These are phyloP conservation scores for Sebastes schlegelii DNA, from an alignment of 2,113 vertebrate genomes.

Conservation along the genomic window DNA sequence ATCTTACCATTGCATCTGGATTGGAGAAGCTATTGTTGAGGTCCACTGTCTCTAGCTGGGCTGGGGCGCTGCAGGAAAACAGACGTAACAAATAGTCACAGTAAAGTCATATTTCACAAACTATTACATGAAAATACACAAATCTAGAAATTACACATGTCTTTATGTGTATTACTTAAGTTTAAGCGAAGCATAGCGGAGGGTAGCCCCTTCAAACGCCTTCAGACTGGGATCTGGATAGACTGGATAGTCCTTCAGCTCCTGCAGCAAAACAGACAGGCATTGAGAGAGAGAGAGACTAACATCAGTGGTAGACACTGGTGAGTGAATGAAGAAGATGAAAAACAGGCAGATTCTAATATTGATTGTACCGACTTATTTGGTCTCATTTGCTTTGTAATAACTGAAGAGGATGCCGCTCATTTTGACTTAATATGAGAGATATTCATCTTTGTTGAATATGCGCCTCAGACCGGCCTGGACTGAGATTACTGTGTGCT, in stretches of 20 bases:
- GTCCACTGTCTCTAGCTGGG: slow-evolving; percentile 93
- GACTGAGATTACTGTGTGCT: not conserved
- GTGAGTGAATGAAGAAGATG: not conserved
- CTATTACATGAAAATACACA: not conserved
- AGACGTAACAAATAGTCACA: not conserved
- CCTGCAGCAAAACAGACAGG: slow-evolving; percentile 79
- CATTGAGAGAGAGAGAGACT: not conserved
- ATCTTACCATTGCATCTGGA: slow-evolving; percentile 91
- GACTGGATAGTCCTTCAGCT: slow-evolving; percentile 93
- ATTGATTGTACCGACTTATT: not conserved
- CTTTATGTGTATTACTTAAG: slow-evolving; percentile 86
- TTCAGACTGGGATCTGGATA: slow-evolving; percentile 95
- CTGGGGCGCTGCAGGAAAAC: slow-evolving; percentile 83
- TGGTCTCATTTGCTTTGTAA: slow-evolving; percentile 9
- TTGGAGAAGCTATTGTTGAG: slow-evolving; percentile 91
- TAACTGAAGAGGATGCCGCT: not conserved
- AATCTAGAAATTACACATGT: not conserved
- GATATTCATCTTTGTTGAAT: slow-evolving; percentile 32
- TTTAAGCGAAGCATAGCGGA: slow-evolving; percentile 95
- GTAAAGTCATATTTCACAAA: not conserved
- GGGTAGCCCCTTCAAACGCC: slow-evolving; percentile 94
- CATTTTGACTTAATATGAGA: slow-evolving; percentile 25
- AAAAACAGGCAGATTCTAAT: not conserved
- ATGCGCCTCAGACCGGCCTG: not conserved
- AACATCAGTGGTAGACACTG: not conserved